Conservation (phyloP, 2,888 invertebrate genomes). For the Dione juno region DNA sequence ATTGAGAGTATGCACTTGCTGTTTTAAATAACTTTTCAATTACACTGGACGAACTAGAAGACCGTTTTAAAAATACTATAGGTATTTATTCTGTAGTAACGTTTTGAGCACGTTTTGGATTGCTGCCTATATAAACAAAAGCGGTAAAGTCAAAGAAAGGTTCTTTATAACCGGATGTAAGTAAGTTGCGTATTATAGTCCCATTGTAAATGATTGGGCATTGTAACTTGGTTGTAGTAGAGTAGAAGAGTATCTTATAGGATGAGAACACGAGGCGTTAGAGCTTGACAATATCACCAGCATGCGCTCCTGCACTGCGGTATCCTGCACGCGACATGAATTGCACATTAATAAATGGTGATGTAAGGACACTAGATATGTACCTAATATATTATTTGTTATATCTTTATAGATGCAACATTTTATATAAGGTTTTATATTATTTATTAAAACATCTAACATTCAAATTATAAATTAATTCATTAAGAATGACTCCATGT, state of each 20-base stretch:
- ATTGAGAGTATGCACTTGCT: neutral
- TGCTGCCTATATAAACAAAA: conserved; percentile 30
- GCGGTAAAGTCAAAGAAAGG: conserved; percentile 36
- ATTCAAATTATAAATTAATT: neutral
- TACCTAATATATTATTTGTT: neutral
- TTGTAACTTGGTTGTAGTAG: conserved; percentile 11
- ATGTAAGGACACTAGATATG: conserved; percentile 32
- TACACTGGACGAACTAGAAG: no score
- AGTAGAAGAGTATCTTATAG: conserved; percentile 19
- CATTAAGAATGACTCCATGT: neutral
- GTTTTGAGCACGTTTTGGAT: neutral
- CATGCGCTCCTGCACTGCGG: conserved; percentile 74
- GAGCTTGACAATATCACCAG: conserved; percentile 35
- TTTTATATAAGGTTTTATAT: neutral
- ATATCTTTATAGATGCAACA: neutral
- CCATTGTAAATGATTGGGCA: conserved; percentile 28
- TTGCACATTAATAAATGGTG: conserved; percentile 38
- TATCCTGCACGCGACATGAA: conserved; percentile 53
- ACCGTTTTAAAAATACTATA: conserved; percentile 6
- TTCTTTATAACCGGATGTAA: conserved; percentile 32
- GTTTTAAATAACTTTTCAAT: neutral
- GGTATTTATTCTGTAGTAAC: neutral
- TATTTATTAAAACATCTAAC: neutral
- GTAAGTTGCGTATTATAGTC: conserved; percentile 25
- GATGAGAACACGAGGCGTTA: conserved; percentile 5